Conservation (phyloP, 2,113 vertebrate genomes). For the Collichthys lucidus region DNA sequence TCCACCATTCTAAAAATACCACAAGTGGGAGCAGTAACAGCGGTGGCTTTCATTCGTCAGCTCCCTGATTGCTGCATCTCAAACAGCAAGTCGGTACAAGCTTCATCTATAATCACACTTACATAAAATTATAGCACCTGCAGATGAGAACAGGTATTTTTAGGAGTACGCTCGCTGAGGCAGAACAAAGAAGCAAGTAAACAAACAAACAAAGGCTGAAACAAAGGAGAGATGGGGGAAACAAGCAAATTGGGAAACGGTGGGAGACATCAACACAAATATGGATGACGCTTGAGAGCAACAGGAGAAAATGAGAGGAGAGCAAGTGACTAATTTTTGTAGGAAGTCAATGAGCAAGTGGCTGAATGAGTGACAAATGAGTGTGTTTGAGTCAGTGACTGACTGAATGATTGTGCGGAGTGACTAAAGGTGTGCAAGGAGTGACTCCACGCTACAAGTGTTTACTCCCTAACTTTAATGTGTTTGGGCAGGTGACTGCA, state of each 20-base stretch:
- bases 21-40: not conserved
- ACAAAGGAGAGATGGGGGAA: not conserved
- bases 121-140: slow-evolving; percentile 35
- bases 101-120: slow-evolving; percentile 25
- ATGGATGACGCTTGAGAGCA: not conserved
- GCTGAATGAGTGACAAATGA: not conserved
- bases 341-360: slow-evolving; percentile 9
- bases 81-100: slow-evolving; percentile 17
- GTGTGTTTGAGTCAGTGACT: not conserved
- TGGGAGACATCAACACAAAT: not conserved
- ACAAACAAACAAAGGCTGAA: slow-evolving; percentile 12
- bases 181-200: slow-evolving; percentile 4
- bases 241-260: not conserved
- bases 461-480: not conserved
- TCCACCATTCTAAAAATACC: slow-evolving; percentile 42
- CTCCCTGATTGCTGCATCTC: slow-evolving; percentile 50
- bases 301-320: not conserved
- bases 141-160: slow-evolving; percentile 51
- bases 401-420: not conserved
- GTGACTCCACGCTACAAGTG: not conserved
- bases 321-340: not conserved
- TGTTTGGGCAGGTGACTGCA: slow-evolving; percentile 26
- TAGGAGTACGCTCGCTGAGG: slow-evolving; percentile 23
- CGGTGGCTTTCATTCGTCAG: slow-evolving; percentile 22
- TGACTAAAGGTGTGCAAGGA: slow-evolving; percentile 12